Conservation (phyloP, 2,113 vertebrate genomes). For the Periophthalmodon schlosseri region DNA sequence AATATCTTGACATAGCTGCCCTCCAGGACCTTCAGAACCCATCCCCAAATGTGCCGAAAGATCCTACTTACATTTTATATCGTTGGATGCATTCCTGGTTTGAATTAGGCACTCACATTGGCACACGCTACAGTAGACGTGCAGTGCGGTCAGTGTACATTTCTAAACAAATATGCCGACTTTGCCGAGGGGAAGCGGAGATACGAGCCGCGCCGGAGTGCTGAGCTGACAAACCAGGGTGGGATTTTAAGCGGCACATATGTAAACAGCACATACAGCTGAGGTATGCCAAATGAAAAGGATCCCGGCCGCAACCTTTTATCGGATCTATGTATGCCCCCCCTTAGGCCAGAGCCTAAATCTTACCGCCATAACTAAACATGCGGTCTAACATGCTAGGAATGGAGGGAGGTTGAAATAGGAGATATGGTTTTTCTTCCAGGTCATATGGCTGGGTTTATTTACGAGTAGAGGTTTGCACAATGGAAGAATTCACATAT, state of each 20-base stretch:
- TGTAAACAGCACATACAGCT: slow-evolving; percentile 45
- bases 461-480: too few species aligned
- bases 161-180: slow-evolving; percentile 59
- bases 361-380: slow-evolving; percentile 56
- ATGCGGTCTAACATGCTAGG: slow-evolving; percentile 54
- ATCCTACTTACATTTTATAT: slow-evolving; percentile 46
- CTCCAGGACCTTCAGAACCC: slow-evolving; percentile 35
- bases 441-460: slow-evolving; percentile 26
- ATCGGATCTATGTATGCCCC: neutral
- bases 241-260: slow-evolving; percentile 50
- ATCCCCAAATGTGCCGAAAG: slow-evolving; percentile 50
- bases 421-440: slow-evolving; percentile 63
- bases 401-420: slow-evolving; percentile 67
- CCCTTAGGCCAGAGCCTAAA: slow-evolving; percentile 66
- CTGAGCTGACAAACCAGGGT: slow-evolving; percentile 42
- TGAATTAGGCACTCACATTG: slow-evolving; percentile 69
- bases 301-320: slow-evolving; percentile 64
- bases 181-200: slow-evolving; percentile 52
- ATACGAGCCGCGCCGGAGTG: slow-evolving; percentile 56
- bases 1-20: slow-evolving; percentile 60
- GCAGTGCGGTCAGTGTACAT: slow-evolving; percentile 62
- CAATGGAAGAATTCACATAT: too few species aligned
- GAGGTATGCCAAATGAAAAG: slow-evolving; percentile 65
- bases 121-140: slow-evolving; percentile 35
- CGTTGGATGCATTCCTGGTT: slow-evolving; percentile 62